A percentile compares a stretch with the other conserved stretches of the same genome.
Conservation (phyloP, 23 tunicate genomes). For the Halocynthia roretzi region DNA sequence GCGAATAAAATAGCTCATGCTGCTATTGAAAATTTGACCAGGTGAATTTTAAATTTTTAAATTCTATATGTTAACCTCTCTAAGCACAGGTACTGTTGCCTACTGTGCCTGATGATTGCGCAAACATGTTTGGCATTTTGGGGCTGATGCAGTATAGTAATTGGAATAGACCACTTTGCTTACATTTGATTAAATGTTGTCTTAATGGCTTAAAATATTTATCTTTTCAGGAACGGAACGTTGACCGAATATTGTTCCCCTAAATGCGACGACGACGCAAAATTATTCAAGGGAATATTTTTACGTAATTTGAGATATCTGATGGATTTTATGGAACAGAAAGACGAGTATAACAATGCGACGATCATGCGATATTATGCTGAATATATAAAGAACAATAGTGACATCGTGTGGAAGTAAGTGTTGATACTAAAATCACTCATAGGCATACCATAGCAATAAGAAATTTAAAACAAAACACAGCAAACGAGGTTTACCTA, state of each 20-base stretch:
- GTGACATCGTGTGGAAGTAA: conserved; percentile 69
- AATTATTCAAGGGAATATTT: conserved; percentile 84
- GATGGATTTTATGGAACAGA: conserved; percentile 36
- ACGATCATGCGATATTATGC: conserved; percentile 12
- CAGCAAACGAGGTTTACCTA: too few species aligned
- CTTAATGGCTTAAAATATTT: background rate
- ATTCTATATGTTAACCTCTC: background rate
- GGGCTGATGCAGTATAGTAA: too few species aligned
- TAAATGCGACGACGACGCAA: conserved; percentile 70
- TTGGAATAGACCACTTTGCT: too few species aligned
- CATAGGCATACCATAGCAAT: too few species aligned
- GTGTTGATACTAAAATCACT: background rate
- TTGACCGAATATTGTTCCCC: conserved; percentile 78
- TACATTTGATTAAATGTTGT: background rate
- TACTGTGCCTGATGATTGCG: too few species aligned
- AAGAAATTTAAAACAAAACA: too few species aligned
- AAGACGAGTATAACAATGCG: background rate
- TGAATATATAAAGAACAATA: conserved; percentile 45
- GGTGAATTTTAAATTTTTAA: conserved; percentile 9
- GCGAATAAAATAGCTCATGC: conserved; percentile 68
- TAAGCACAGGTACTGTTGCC: too few species aligned
- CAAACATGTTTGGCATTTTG: too few species aligned
- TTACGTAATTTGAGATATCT: conserved; percentile 64
- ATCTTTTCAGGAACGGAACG: conserved; percentile 44
- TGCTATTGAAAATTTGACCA: conserved; percentile 40